A percentile compares a stretch with the other conserved stretches of the same genome.
These are phyloP conservation scores for Apis florea DNA, from an alignment of 1,140 invertebrate species.

Conservation along the genomic window DNA sequence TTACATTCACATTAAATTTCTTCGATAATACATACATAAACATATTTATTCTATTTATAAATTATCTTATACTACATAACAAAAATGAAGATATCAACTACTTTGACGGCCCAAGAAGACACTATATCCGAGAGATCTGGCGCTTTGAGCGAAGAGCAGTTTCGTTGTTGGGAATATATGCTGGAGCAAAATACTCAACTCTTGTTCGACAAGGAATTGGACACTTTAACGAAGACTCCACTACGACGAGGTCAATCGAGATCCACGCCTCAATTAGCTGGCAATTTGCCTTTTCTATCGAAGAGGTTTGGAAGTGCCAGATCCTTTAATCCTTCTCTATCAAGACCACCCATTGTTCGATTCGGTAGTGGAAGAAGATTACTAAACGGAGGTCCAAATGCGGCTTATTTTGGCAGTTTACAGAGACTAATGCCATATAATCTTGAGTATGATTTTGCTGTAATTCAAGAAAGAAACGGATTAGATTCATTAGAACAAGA, in stretches of 20 bases:
- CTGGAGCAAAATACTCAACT: constrained; percentile 94
- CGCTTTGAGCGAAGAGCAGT: constrained; percentile 89
- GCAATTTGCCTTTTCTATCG: constrained; percentile 83
- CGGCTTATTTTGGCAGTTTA: constrained; percentile 91
- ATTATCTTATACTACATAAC: neutral
- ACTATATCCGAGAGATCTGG: constrained; percentile 81
- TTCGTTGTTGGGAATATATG: constrained; percentile 96
- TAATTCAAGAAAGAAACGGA: constrained; percentile 87
- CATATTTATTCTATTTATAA: neutral
- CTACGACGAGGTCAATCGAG: constrained; percentile 78
- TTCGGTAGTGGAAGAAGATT: constrained; percentile 79
- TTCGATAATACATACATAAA: no score
- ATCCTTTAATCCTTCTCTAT: constrained; percentile 83
- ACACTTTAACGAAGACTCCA: constrained; percentile 86
- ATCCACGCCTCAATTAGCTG: constrained; percentile 75
- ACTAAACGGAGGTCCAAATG: constrained; percentile 87
- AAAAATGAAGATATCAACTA: constrained; percentile 29
- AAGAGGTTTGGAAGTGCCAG: constrained; percentile 90
- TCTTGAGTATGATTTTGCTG: constrained; percentile 90
- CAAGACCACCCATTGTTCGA: constrained; percentile 73
- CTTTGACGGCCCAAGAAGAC: constrained; percentile 79
- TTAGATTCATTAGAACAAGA: constrained; percentile 89
- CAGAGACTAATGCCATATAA: constrained; percentile 92
- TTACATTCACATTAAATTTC: no score
- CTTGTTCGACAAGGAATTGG: constrained; percentile 92